Base-by-base conservation (phyloP, 2,113 vertebrate species). In the Jaculus jaculus region DNA sequence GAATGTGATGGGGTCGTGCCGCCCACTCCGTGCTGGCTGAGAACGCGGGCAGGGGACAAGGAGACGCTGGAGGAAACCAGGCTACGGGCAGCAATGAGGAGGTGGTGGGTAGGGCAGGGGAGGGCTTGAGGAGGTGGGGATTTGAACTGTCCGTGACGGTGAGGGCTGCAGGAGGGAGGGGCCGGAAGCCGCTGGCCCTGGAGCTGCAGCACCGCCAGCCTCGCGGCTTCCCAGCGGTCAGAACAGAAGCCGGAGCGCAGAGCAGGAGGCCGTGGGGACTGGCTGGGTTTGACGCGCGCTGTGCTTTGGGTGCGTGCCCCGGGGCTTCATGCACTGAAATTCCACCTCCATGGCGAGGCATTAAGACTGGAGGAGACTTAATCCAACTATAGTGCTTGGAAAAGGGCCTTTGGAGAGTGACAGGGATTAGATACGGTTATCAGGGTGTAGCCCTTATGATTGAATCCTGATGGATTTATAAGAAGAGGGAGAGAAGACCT, bases 241-340 rank as follows among this genome's bases (percentile, higher is more conserved):
- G 85, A 89, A 66, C 47, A 51, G 68, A 89, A 95, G 81, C 81
- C 65, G 39, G 84, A 58, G 51, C 90, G 68, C 96, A 97, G 94
- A 96, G 94, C n/a, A n/a, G 96, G 91, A 2, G 74, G 63, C 87
- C 17, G 28, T 80, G 87, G 91, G 54, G 89, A 87, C 68, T 78
- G 89, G 37, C 75, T 75, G 68, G 54, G 84, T 42, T 94, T 87
- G 73, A 90, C 84, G 85, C 42, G 75, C 26, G 10, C 42, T 30
- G 23, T 28, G 54, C 7, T 54, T 16, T 54, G 2, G 13, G 54
- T 16, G 42, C 8, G 8, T 54, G 10, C 11, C 54, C 54, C 54
- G 13, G 13, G 54, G 54, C 54, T 54, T 54, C 54, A 54, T 15
- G 54, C 54, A 54, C 54, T 54, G 85, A 65, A 39, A 77, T 77